These are phyloP conservation scores for Zhuqinia jingwanae DNA, from an alignment of 2,888 invertebrate species.

Conservation along the genomic window DNA sequence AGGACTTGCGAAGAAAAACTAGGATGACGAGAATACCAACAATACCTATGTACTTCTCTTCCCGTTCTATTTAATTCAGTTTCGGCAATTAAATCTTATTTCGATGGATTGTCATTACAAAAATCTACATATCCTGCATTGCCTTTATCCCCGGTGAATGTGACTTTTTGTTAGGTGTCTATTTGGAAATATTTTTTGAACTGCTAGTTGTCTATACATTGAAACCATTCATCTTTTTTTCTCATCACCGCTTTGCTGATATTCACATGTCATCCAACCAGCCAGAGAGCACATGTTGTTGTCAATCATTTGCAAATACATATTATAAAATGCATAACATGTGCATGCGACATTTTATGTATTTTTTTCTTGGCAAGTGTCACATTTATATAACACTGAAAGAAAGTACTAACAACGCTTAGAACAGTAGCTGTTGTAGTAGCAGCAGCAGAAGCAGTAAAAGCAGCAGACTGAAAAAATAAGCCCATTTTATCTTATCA, in stretches of 20 bases:
- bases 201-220: not conserved
- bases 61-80: slow-evolving; percentile 4
- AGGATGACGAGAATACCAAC: not conserved
- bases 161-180: not conserved
- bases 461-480: not conserved
- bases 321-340: slow-evolving; percentile 48
- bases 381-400: slow-evolving; percentile 5
- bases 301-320: slow-evolving; percentile 41
- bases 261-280: not conserved
- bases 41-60: not conserved
- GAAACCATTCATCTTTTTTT: not conserved
- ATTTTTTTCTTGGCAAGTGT: slow-evolving; percentile 51
- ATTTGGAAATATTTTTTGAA: not conserved
- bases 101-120: slow-evolving; percentile 1
- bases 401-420: not conserved
- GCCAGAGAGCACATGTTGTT: slow-evolving; percentile 26
- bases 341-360: slow-evolving; percentile 54
- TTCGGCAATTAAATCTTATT: not conserved
- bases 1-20: not conserved
- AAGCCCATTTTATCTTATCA: not conserved
- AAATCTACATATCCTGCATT: not conserved
- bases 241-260: too few relatives aligned
- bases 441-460: not conserved
- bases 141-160: not conserved
- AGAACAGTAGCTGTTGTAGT: not conserved